These are phyloP conservation scores for Patiria pectinifera DNA, from an alignment of 53 echinoderm and acorn worm species.

Conservation along the genomic window DNA sequence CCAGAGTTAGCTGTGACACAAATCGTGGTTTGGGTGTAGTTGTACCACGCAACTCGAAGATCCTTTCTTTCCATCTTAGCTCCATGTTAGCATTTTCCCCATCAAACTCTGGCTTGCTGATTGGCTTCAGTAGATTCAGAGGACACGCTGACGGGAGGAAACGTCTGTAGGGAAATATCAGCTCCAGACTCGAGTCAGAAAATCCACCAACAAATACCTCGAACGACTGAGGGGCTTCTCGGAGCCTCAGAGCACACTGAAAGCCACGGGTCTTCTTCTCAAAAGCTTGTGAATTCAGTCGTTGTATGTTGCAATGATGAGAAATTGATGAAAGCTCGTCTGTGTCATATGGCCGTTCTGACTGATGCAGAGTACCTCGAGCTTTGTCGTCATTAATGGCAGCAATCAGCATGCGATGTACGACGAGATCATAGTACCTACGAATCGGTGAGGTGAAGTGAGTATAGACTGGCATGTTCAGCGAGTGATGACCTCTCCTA, in stretches of 20 bases:
- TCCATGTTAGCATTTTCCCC: constrained; percentile 27
- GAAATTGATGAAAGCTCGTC: constrained; percentile 71
- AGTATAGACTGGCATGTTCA: constrained; percentile 55
- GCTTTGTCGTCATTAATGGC: constrained; percentile 53
- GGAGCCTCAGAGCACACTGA: constrained; percentile 63
- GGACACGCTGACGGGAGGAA: not conserved
- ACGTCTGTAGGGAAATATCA: constrained; percentile 70
- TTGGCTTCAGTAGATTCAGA: constrained; percentile 47
- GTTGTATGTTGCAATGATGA: constrained; percentile 66
- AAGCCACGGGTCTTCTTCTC: constrained; percentile 65
- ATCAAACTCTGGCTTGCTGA: constrained; percentile 25
- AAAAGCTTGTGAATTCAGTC: constrained; percentile 57
- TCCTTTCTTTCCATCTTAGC: constrained; percentile 60
- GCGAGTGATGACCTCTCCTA: constrained; percentile 59
- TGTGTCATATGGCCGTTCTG: constrained; percentile 56
- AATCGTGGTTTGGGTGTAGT: not conserved
- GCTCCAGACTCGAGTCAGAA: constrained; percentile 62
- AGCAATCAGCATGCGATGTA: constrained; percentile 83
- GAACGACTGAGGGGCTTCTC: constrained; percentile 59
- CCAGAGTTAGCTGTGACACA: not conserved
- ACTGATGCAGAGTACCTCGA: not conserved
- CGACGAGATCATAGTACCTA: constrained; percentile 84
- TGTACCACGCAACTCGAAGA: constrained; percentile 47
- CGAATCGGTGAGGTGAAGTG: constrained; percentile 89
- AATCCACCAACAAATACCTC: constrained; percentile 65